Conservation (phyloP, 1,140 invertebrate species). For the Halyomorpha halys region DNA sequence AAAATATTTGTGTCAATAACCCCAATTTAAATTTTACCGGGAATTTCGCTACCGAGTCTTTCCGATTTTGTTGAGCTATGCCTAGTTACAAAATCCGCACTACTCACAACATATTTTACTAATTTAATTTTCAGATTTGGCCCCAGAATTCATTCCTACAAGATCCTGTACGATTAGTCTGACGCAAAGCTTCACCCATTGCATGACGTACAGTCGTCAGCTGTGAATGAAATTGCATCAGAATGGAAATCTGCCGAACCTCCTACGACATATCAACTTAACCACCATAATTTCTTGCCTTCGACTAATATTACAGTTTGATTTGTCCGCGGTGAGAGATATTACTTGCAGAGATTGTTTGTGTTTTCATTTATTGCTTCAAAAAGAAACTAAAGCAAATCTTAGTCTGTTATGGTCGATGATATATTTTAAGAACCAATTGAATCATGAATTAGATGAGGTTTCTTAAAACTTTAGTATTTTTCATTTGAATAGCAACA, state of each 20-base stretch:
- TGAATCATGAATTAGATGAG: no score
- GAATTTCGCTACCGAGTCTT: neutral
- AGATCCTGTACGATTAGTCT: neutral
- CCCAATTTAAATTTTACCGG: neutral
- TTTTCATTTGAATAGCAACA: no score
- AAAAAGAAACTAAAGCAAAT: no score
- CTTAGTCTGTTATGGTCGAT: no score
- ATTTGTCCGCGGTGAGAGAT: neutral
- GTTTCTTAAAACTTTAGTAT: no score
- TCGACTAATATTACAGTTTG: neutral
- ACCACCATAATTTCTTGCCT: no score
- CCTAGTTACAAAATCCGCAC: no score
- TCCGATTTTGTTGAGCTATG: no score
- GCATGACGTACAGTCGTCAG: neutral
- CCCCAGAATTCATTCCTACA: conserved; percentile 1
- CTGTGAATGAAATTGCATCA: neutral
- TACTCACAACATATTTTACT: neutral
- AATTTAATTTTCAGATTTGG: conserved; percentile 1
- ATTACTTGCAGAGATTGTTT: no score
- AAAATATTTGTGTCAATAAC: neutral
- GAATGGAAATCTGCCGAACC: neutral
- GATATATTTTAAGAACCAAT: no score
- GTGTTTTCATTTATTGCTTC: no score
- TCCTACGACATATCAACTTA: no score
- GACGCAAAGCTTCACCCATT: neutral